Conservation (phyloP, 2,888 invertebrate genomes). For the Apodemia mormo region DNA sequence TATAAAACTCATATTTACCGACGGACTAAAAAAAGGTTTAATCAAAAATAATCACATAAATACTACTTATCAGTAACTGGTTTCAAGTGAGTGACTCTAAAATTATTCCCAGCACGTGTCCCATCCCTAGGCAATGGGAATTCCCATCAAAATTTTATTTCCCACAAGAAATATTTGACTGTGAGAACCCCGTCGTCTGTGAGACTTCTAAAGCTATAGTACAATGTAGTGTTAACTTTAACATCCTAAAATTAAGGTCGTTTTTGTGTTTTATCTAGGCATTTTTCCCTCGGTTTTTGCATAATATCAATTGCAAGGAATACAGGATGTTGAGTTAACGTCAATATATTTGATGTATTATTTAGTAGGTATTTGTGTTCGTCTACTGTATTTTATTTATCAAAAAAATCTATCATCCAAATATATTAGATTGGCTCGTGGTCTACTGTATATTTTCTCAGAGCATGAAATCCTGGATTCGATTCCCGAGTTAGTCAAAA, state of each 20-base stretch:
- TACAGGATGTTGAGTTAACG: neutral
- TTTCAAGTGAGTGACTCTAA: neutral
- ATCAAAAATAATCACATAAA: neutral
- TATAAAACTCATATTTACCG: neutral
- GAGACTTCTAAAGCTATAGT: neutral
- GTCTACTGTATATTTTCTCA: neutral
- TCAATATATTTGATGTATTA: neutral
- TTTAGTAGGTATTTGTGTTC: neutral
- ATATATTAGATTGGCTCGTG: neutral
- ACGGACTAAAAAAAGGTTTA: neutral
- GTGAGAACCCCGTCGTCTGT: conserved; percentile 6
- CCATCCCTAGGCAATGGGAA: neutral
- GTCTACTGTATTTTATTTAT: neutral
- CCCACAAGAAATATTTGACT: conserved; percentile 11
- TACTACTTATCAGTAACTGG: neutral
- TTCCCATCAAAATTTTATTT: conserved; percentile 11
- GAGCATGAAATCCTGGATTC: too few relatives aligned
- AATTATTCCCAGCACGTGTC: conserved; percentile 5
- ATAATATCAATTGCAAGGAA: conserved; percentile 2
- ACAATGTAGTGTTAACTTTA: neutral
- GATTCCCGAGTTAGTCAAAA: too few relatives aligned
- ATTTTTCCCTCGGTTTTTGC: neutral
- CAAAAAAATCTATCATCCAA: too few relatives aligned
- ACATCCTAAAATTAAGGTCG: neutral
- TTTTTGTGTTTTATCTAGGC: neutral